Conservation (phyloP, 1,140 invertebrate species). For the Eubasilissa regina region DNA sequence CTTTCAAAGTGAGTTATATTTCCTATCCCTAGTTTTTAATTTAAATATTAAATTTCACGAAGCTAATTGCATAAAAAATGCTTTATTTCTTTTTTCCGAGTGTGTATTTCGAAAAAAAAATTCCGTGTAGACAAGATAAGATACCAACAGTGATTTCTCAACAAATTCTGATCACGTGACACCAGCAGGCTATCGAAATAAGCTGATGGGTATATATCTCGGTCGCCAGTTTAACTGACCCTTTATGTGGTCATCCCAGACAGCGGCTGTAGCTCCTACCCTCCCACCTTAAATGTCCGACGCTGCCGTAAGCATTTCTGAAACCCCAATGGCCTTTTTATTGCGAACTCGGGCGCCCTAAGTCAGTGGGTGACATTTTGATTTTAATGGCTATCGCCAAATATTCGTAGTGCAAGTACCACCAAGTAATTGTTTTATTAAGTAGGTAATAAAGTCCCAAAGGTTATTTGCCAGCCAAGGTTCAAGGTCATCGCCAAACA, state of each 20-base stretch:
- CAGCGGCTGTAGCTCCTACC: neutral
- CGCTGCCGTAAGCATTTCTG: constrained; percentile 34
- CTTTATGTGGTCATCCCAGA: constrained; percentile 30
- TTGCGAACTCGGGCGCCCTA: constrained; percentile 7
- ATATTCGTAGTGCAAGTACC: constrained; percentile 4
- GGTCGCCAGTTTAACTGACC: constrained; percentile 10
- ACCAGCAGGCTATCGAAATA: neutral
- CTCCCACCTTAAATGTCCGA: constrained; percentile 16
- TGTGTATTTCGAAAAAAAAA: too few relatives aligned
- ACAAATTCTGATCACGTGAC: constrained; percentile 23
- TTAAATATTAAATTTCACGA: too few relatives aligned
- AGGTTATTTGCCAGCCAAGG: too few relatives aligned
- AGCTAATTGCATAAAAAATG: too few relatives aligned
- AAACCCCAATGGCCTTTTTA: constrained; percentile 39
- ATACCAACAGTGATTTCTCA: too few relatives aligned
- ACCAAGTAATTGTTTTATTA: too few relatives aligned
- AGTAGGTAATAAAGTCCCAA: too few relatives aligned
- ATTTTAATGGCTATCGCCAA: constrained; percentile 23
- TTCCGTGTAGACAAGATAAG: too few relatives aligned
- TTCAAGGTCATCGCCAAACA: too few relatives aligned
- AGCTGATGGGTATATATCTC: constrained; percentile 20
- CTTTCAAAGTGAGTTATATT: too few relatives aligned
- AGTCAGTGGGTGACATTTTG: constrained; percentile 38
- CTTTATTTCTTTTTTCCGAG: too few relatives aligned
- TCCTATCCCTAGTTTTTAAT: too few relatives aligned